Conservation (phyloP, 2,797 vertebrate species). For the Mormyrus proboscirostris region DNA sequence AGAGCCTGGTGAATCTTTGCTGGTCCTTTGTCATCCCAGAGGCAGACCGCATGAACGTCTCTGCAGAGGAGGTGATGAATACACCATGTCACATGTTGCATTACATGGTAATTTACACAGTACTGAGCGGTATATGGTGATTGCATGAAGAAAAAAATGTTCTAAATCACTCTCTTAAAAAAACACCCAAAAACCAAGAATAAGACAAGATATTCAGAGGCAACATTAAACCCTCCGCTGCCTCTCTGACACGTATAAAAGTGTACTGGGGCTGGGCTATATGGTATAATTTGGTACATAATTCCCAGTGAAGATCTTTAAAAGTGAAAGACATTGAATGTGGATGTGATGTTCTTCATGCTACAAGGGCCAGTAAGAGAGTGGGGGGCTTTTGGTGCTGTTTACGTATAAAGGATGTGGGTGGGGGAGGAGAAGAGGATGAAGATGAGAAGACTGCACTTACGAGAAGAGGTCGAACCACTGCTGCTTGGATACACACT, state of each 20-base stretch:
- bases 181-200: neutral
- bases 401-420: neutral
- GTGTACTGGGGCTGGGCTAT: neutral
- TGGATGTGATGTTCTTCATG: neutral
- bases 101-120: neutral
- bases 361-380: neutral
- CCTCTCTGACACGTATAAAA: neutral
- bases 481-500: slow-evolving; percentile 95
- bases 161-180: neutral
- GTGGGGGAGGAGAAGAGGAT: neutral
- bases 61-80: slow-evolving; percentile 47
- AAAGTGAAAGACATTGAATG: neutral
- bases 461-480: slow-evolving; percentile 99
- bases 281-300: neutral
- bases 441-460: slow-evolving; percentile 30
- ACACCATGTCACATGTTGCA: neutral
- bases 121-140: neutral
- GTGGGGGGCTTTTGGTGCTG: neutral
- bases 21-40: slow-evolving; percentile 99
- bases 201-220: neutral
- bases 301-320: neutral
- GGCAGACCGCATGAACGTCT: slow-evolving; percentile 94
- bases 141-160: neutral
- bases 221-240: neutral
- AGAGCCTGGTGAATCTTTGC: slow-evolving; percentile 98